phyloP scores from a whole-genome alignment of 2,888 invertebrate species.

The Dimorphilus gyrociliatus region DNA sequence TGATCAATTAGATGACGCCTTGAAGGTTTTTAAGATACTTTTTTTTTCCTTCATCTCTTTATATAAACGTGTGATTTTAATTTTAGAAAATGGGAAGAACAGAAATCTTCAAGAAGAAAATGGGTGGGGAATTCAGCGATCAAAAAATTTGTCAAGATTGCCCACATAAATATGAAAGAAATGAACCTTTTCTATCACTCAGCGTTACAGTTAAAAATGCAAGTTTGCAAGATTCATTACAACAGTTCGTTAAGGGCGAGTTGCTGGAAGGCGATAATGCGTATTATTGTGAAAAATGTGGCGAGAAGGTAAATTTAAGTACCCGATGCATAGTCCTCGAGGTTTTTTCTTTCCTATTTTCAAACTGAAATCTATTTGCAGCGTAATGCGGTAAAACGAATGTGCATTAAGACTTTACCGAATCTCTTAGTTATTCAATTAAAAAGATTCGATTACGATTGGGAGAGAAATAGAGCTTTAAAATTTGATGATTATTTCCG shows the following conservation, averaged over 20 bases:
- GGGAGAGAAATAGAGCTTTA: conserved; percentile 41
- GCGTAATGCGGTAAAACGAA: conserved; percentile 41
- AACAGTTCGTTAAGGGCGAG: conserved; percentile 43
- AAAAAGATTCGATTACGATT: conserved; percentile 43
- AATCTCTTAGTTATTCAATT: conserved; percentile 42
- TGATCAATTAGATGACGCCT: conserved; percentile 42
- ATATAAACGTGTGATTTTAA: conserved; percentile 1
- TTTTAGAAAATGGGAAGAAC: conserved; percentile 34
- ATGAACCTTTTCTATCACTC: conserved; percentile 41
- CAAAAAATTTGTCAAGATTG: conserved; percentile 44
- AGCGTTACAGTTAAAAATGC: conserved; percentile 41
- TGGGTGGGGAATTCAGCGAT: conserved; percentile 42
- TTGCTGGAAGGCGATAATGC: conserved; percentile 44
- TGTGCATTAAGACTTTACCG: conserved; percentile 41
- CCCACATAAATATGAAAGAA: conserved; percentile 42
- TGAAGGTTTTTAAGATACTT: conserved; percentile 34
- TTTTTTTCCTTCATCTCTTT: background rate
- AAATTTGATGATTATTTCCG: conserved; percentile 44
- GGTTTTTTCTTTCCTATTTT: no score
- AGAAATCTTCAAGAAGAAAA: conserved; percentile 39
- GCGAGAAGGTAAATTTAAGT: conserved; percentile 39
- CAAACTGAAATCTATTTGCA: no score
- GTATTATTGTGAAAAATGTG: conserved; percentile 43
- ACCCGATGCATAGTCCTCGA: no score
- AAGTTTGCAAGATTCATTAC: conserved; percentile 40